Conservation (phyloP, 37 sponge, comb jelly and placozoan genomes). For the Diacarnus erythraeanus region DNA sequence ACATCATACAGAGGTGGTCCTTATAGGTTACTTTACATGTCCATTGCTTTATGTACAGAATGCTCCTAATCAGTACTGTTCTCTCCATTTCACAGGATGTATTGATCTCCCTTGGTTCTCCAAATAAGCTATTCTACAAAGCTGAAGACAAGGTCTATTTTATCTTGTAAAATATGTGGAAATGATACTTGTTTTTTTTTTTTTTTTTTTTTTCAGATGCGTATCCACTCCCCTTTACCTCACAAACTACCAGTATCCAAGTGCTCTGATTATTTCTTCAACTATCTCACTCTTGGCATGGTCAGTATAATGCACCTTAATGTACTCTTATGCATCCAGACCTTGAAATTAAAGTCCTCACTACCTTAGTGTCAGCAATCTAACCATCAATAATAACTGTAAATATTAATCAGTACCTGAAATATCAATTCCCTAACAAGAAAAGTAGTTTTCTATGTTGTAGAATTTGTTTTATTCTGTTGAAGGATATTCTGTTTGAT, state of each 20-base stretch:
- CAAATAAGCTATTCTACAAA: slow-evolving; percentile 91
- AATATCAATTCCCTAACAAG: no score
- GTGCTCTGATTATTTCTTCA: slow-evolving; percentile 96
- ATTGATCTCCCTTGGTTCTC: slow-evolving; percentile 77
- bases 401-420: no score
- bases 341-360: not conserved
- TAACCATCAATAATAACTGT: no score
- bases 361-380: no score
- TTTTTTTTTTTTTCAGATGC: slow-evolving; percentile 63
- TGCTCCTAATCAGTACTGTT: no score
- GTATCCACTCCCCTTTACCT: slow-evolving; percentile 84
- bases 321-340: no score
- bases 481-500: slow-evolving; percentile 98
- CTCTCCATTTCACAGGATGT: no score
- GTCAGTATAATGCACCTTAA: slow-evolving; percentile 52
- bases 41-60: no score
- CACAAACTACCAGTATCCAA: slow-evolving; percentile 71
- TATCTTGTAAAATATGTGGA: not conserved
- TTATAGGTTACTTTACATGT: no score
- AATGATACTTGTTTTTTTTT: not conserved
- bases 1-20: no score
- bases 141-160: slow-evolving; percentile 86
- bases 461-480: no score
- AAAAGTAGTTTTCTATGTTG: no score
- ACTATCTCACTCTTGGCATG: slow-evolving; percentile 97